Base-by-base conservation (phyloP, 2,888 invertebrate genomes). In the Omphaloscelis lunosa region DNA sequence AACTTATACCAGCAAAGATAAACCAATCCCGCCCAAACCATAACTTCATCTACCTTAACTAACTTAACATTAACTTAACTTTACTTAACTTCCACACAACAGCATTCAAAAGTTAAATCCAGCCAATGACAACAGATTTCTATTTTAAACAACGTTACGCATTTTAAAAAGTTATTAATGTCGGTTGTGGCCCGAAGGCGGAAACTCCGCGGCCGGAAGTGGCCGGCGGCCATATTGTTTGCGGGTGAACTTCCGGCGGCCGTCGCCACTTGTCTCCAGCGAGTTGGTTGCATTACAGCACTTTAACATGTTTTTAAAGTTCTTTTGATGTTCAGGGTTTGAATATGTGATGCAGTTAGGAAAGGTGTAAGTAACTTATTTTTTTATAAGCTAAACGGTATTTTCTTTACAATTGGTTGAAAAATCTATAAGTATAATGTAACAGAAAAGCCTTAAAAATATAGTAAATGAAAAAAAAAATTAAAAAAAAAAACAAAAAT, bases 171-270 rank as follows among this genome's bases (percentile, higher is more conserved):
- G 86, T 90, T 90, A 86, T 88, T 89, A 90, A 90, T 90, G 89
- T 89, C 85, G 77, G 66, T 74, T 79, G 81, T 69, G 81, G 83
- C 75, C 85, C 62, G 87, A 86, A 83, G 88, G 88, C 91, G 92
- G 91, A 91, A 91, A 91, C 91, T 90, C 88, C 86, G 88, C 89
- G 90, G 89, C 86, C 92, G 94, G 94, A 94, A 91, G 93, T 92
- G 92, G 93, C 93, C 91, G 92, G 92, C 93, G 92, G 94, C 94
- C 94, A 94, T 94, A 94, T 94, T 94, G 95, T 93, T 93, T 93
- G 93, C 92, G 90, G 90, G 89, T 89, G 88, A 92, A 93, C 93
- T 93, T 94, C 94, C 94, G 93, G 89, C 91, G 89, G 83, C 86
- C 85, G 87, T 85, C 87, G 88, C 91, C 88, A 90, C 91, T 92